Evolutionary conservation across 1,140 invertebrate genomes (phyloP), one percentile per base, ranked within the genome.

Genomic region (Drosophila orosa): DNA sequence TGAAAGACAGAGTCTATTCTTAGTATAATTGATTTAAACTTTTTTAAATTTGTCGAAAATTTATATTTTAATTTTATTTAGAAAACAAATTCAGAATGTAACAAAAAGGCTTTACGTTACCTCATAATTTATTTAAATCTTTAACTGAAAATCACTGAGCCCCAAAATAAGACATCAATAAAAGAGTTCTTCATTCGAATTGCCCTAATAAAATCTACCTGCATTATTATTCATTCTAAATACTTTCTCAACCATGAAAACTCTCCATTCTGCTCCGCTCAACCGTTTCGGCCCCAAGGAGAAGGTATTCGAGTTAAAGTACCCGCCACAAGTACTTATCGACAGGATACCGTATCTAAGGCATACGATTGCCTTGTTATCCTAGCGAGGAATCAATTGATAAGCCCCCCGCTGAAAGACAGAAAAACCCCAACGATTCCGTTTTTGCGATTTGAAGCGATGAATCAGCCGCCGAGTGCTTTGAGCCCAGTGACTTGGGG

Each of bases 391-490:
- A 71, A 58, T 71, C 67, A 58, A 71, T 71, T 71, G 67, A 71
- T 71, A 71, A 71, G 67, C 67, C 65, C 66, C 50, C 65, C 66
- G 67, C 67, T 71, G 65, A 58, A 57, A 71, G 65, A 71, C 66
- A 48, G 48, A 65, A 65, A 52, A 35, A 52, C 50, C 50, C 65
- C 65, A 52, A 33, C 29, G 63, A 68, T 66, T 67, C 47, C 45
- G 47, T 31, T n/a, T n/a, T n/a, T 50, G 45, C 65, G 65, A 68
- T 66, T 68, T 52, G 44, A 22, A 17, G 67, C 67, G 65, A 71
- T 71, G 67, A 71, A 71, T 71, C 67, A 71, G 67, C 67, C 42
- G 67, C 67, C 42, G 33, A 47, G 31, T 55, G 66, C 66, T 69
- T 25, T 47, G 63, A 48, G 63, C 33, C 33, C 42, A 57, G 39